phyloP scores from a whole-genome alignment of 2,888 invertebrate genomes.

The Sycophila texana region DNA sequence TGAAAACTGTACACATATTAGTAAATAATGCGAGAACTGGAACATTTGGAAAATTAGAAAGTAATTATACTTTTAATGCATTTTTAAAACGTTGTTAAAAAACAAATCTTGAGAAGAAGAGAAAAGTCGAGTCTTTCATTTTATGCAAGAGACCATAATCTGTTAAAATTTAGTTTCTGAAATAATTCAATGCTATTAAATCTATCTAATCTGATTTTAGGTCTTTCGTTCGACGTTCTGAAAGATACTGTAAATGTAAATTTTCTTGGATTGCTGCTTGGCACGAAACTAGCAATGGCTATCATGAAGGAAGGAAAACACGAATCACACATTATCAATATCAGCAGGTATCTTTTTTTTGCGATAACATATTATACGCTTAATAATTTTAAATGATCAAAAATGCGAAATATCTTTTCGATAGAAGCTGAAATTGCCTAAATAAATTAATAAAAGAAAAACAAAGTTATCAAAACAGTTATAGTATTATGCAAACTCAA shows the following conservation, averaged over 20 bases:
- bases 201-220: background rate
- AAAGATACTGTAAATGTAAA: background rate
- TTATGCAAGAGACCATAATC: background rate
- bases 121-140: too few relatives aligned
- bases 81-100: too few relatives aligned
- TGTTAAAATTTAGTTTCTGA: background rate
- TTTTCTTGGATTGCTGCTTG: background rate
- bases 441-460: too few relatives aligned
- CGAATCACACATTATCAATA: background rate
- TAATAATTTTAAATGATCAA: too few relatives aligned
- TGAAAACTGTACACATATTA: background rate
- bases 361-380: too few relatives aligned
- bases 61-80: conserved; percentile 1
- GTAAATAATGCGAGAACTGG: background rate
- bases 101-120: too few relatives aligned
- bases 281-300: background rate
- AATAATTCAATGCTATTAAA: background rate
- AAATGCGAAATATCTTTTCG: too few relatives aligned
- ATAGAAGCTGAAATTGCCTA: too few relatives aligned
- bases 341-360: background rate
- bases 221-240: background rate
- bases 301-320: background rate
- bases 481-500: conserved; percentile 4
- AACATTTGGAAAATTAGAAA: background rate
- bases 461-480: too few relatives aligned